phyloP scores from a whole-genome alignment of 2,113 vertebrate genomes.

The Salvelinus namaycush region DNA sequence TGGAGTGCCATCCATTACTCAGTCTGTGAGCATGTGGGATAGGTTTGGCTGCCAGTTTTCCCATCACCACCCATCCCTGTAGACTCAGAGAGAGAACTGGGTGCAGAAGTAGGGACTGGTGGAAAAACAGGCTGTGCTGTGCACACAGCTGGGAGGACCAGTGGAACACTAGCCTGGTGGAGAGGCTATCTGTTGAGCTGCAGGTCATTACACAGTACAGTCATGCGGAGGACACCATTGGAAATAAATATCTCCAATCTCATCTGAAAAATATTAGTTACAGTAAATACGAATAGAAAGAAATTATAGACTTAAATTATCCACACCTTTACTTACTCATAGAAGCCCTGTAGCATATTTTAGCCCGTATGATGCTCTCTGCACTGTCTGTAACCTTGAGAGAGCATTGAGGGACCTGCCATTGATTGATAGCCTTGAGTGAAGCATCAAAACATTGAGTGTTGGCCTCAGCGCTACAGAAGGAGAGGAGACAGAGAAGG shows the following conservation, averaged over 20 bases:
- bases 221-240: neutral
- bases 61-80: constrained; percentile 66
- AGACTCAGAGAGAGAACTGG: constrained; percentile 7
- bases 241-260: neutral
- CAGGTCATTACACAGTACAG: constrained; percentile 14
- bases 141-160: constrained; percentile 27
- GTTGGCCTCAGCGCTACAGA: constrained; percentile 18
- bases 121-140: constrained; percentile 56
- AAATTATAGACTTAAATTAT: no score
- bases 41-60: constrained; percentile 67
- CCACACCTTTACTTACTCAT: no score
- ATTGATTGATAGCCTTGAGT: neutral
- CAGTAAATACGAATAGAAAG: no score
- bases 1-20: constrained; percentile 66
- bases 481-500: constrained; percentile 1
- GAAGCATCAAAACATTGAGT: neutral
- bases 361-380: no score
- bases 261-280: neutral
- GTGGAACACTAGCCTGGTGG: constrained; percentile 41
- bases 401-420: no score
- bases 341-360: no score
- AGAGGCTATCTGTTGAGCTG: constrained; percentile 23
- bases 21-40: constrained; percentile 66
- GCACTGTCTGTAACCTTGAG: no score
- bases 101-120: constrained; percentile 23